A percentile compares a stretch with the other conserved stretches of the same genome.
These are phyloP conservation scores for Scaptomyza polygonia DNA, from an alignment of 2,888 invertebrate genomes.

Conservation along the genomic window DNA sequence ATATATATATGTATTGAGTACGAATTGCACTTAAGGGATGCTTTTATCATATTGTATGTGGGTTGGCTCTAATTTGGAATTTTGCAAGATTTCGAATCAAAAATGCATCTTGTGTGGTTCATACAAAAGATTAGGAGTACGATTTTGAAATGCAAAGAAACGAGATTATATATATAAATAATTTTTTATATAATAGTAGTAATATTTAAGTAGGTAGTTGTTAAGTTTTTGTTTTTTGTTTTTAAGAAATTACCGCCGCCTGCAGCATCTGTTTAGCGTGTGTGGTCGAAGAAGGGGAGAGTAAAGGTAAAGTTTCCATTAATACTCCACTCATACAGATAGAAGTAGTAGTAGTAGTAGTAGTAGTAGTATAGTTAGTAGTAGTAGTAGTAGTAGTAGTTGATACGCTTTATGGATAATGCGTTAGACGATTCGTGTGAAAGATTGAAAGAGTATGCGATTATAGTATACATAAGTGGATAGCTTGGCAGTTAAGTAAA, in stretches of 20 bases:
- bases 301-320: conserved; percentile 72
- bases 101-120: conserved; percentile 48
- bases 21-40: conserved; percentile 26
- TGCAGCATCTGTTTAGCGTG: conserved; percentile 83
- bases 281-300: conserved; percentile 47
- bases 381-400: conserved; percentile 14
- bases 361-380: conserved; percentile 19
- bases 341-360: too few relatives aligned
- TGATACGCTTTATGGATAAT: conserved; percentile 51
- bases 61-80: conserved; percentile 56
- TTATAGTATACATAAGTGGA: conserved; percentile 30
- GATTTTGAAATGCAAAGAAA: conserved; percentile 43
- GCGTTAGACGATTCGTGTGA: conserved; percentile 34
- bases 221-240: neutral
- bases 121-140: conserved; percentile 46
- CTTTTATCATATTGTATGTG: conserved; percentile 42
- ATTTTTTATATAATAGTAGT: conserved; percentile 8
- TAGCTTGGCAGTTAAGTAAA: conserved; percentile 22
- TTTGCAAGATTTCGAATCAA: conserved; percentile 43
- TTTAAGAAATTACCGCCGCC: conserved; percentile 81
- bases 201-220: conserved; percentile 20
- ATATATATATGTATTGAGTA: conserved; percentile 15
- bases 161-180: conserved; percentile 30
- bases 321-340: conserved; percentile 51
- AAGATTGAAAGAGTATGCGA: conserved; percentile 16